Evolutionary conservation across 2,797 vertebrate genomes (phyloP).

Genomic region (Spinus pinus): DNA sequence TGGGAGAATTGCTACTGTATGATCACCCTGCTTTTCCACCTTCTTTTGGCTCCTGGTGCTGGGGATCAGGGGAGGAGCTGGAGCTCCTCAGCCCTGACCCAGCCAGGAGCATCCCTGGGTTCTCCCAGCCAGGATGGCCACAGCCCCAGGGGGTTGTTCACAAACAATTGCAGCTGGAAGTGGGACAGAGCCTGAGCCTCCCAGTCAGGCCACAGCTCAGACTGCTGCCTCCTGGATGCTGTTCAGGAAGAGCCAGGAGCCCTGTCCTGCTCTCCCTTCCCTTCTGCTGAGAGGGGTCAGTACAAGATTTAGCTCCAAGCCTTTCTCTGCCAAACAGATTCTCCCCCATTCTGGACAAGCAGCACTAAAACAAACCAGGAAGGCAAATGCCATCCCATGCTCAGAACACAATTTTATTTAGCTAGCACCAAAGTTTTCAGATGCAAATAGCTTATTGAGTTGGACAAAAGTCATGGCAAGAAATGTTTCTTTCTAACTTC

Average conservation of each 20-base stretch:
- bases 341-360: background rate
- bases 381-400: background rate
- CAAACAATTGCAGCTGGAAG: background rate
- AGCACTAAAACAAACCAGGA: background rate
- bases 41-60: background rate
- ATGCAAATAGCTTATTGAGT: slow-evolving; percentile 48
- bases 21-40: background rate
- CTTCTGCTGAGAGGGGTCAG: background rate
- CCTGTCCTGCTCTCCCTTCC: background rate
- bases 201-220: background rate
- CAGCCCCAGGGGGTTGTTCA: background rate
- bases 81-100: background rate
- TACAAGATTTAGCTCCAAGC: background rate
- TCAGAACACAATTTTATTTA: background rate
- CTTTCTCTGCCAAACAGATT: background rate
- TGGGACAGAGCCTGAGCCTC: background rate
- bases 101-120: background rate
- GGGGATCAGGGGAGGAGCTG: background rate
- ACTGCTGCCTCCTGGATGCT: background rate
- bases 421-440: slow-evolving; percentile 5
- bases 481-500: slow-evolving; percentile 49
- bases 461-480: slow-evolving; percentile 53
- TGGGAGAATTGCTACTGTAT: background rate
- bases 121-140: background rate
- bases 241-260: background rate